Percentiles rank a stretch among this genome's conserved stretches.
phyloP scores from a whole-genome alignment of 2,113 vertebrate species.

The Upupa epops region DNA sequence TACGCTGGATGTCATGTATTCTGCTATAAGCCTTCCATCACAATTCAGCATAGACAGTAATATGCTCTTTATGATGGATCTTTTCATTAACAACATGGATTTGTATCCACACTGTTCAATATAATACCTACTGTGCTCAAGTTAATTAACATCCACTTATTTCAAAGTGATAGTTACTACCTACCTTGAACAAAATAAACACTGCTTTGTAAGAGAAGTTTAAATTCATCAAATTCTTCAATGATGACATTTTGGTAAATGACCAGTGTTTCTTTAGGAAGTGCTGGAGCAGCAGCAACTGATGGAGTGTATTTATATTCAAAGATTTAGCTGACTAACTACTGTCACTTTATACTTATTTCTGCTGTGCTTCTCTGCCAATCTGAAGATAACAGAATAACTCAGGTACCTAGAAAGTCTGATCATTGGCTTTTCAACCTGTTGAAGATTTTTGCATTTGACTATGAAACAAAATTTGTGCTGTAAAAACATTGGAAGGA shows the following conservation, averaged over 20 bases:
- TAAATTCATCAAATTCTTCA: background rate
- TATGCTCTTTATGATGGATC: slow-evolving; percentile 50
- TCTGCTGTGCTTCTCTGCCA: background rate
- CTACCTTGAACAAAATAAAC: slow-evolving; percentile 42
- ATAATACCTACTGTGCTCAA: slow-evolving; percentile 31
- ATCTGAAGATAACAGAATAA: background rate
- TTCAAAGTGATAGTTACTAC: slow-evolving; percentile 38
- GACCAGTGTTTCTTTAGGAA: background rate
- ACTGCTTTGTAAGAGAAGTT: background rate
- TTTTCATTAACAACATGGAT: slow-evolving; percentile 36
- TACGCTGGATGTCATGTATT: slow-evolving; percentile 41
- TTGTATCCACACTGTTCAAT: slow-evolving; percentile 7
- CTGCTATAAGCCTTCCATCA: slow-evolving; percentile 15
- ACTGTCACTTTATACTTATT: background rate
- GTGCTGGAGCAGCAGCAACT: background rate
- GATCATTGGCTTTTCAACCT: background rate
- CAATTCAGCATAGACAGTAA: slow-evolving; percentile 21
- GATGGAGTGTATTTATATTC: background rate
- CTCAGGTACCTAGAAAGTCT: background rate
- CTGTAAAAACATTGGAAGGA: background rate
- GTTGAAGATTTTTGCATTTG: background rate
- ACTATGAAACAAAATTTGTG: background rate
- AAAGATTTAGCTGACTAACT: background rate
- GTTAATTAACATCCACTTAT: slow-evolving; percentile 56
- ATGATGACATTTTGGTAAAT: background rate